phyloP scores from a whole-genome alignment of 1,140 invertebrate species.

The Pseudomyrmex cubaensis region DNA sequence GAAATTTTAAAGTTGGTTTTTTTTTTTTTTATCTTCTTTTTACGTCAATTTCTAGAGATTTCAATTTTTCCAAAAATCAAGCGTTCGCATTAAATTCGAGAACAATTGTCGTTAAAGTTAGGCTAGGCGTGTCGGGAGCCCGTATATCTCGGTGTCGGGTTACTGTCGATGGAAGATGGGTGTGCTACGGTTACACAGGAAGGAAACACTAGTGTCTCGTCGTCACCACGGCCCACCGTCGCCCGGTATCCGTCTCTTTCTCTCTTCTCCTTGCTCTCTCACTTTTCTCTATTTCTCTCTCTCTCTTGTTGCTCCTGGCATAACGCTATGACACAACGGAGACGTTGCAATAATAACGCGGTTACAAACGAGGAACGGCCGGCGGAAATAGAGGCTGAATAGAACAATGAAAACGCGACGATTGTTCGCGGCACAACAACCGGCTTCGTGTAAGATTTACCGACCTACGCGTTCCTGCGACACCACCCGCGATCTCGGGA shows the following conservation, averaged over 20 bases:
- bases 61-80: background rate
- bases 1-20: no score
- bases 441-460: conserved; percentile 20
- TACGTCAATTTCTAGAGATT: background rate
- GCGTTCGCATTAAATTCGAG: background rate
- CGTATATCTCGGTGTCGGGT: conserved; percentile 77
- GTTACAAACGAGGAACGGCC: conserved; percentile 44
- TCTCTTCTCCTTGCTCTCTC: conserved; percentile 30
- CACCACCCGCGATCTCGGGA: background rate
- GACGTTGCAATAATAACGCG: conserved; percentile 61
- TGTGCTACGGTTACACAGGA: conserved; percentile 84
- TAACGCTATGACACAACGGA: conserved; percentile 61
- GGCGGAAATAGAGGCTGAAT: conserved; percentile 46
- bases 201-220: conserved; percentile 82
- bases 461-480: background rate
- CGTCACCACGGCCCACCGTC: conserved; percentile 27
- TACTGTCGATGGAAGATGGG: conserved; percentile 76
- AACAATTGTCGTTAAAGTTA: conserved; percentile 5
- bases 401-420: conserved; percentile 61
- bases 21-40: no score
- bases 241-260: conserved; percentile 63
- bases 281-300: conserved; percentile 16
- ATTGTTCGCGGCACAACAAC: conserved; percentile 54
- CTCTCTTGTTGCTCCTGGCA: conserved; percentile 19
- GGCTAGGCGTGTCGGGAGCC: conserved; percentile 38